Conservation (phyloP, 1,140 invertebrate species). For the Pygmarrhopalites habei region DNA sequence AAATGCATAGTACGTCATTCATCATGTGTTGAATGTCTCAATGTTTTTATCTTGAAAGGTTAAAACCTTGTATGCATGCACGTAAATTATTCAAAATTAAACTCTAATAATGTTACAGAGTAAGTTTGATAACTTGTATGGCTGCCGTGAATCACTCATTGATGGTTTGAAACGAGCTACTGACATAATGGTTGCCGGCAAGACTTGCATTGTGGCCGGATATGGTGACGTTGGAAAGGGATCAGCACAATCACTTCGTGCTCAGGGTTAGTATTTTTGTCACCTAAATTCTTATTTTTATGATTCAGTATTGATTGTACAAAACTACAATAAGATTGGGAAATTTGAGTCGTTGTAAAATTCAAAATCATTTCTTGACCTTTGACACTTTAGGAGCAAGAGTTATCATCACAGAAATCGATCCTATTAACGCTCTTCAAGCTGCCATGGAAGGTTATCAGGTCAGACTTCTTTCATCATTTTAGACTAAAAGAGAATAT, state of each 20-base stretch:
- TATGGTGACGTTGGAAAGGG: conserved; percentile 99
- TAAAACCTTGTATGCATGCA: too few species aligned
- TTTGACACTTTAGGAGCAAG: conserved; percentile 81
- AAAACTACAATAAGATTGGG: too few species aligned
- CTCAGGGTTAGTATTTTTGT: too few species aligned
- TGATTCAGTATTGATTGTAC: too few species aligned
- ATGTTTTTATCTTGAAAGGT: too few species aligned
- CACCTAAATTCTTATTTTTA: too few species aligned
- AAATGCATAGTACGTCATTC: neutral
- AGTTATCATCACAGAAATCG: conserved; percentile 96
- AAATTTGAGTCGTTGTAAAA: too few species aligned
- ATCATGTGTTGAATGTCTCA: neutral
- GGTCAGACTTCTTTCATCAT: conserved; percentile 42
- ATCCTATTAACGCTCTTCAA: conserved; percentile 98
- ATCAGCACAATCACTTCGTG: conserved; percentile 81
- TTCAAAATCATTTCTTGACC: neutral
- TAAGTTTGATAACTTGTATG: conserved; percentile 99
- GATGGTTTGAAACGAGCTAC: conserved; percentile 99
- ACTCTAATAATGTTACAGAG: too few species aligned
- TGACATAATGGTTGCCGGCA: conserved; percentile 96
- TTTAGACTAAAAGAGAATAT: too few species aligned
- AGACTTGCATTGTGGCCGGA: conserved; percentile 94
- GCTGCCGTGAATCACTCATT: conserved; percentile 93
- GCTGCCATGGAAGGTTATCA: conserved; percentile 97
- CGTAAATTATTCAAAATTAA: too few species aligned